Evolutionary conservation across 2,888 invertebrate species (phyloP), one percentile per base, ranked within the genome.

Genomic region (Mamestra brassicae): DNA sequence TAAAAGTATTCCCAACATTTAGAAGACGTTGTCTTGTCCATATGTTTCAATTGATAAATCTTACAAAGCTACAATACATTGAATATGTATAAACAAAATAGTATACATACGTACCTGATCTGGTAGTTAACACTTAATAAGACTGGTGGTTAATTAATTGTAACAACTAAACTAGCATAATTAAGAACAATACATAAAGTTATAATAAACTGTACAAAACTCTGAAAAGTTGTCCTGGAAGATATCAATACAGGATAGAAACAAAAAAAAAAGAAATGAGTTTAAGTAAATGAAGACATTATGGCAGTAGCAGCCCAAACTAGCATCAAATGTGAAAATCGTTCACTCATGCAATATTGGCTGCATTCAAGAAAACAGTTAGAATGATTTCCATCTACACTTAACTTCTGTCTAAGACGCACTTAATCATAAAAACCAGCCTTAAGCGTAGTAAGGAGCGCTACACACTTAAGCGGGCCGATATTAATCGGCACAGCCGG

Each of bases 91-190:
- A 62, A 71, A 78, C 42, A 69, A 74, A 57, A 58, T 74, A 76
- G 85, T 85, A 84, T 85, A 84, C 83, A 83, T 70, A 83, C n/a
- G 83, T 84, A 79, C 84, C 84, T 83, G 83, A 83, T 64, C 15
- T 38, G 57, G 60, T 47, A 58, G 62, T 76, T 73, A 83, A 83
- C 58, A 81, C 60, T 75, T 78, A 84, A 45, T 47, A 36, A 62
- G 26, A 57, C 11, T 67, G 77, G 68, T 84, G 81, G 76, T 81
- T 76, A 84, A 63, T 67, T 65, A 55, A 60, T 15, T 17, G 3
- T 81, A 66, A 71, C 26, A 81, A 65, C 65, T 68, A 76, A 45
- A 61, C 54, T 83, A 80, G 73, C 36, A 34, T 58, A 36, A 13
- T 11, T 34, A 45, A 63, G 50, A 68, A 65, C 2, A 68, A 52